Evolutionary conservation across 1,140 invertebrate genomes (phyloP), one percentile per base, ranked within the genome.

Genomic region (Drosophila lacteicornis): DNA sequence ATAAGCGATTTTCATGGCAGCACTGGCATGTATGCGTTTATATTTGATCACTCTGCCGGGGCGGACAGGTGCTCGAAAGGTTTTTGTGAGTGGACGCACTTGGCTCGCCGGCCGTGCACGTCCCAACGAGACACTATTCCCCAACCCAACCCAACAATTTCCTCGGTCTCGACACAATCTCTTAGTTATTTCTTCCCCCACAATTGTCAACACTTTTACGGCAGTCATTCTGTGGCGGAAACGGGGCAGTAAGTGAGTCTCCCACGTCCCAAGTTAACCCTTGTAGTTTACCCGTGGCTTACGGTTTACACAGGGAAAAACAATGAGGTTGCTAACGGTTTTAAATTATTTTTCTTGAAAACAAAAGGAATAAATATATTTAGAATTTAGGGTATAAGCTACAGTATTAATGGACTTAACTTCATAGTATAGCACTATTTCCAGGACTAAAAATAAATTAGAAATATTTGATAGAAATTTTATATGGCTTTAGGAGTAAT

Each of bases 1-100:
- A 86, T 81, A 86, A 79, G 68, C 75, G 67, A 50, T 75, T 85
- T 79, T 75, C 77, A 85, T 58, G 65, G 55, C 66, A 57, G 22
- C 71, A 73, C 50, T 77, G 51, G 11, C 63, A 47, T 61, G 36
- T 53, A 40, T 71, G 49, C 59, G 45, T 42, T 49, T 50, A 46
- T 43, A 66, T 53, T 78, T 53, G 57, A 58, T 77, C 55, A 27
- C 33, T 55, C 25, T 57, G 55, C n/a, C 49, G 42, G 45, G 45
- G 33, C 30, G 30, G 30, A 40, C 47, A 66, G 55, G 50, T 76
- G 66, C 42, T 13, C 7, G 30, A 58, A 53, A 67, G 43, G 59
- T 38, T 63, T 42, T 2, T 25, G 25, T 7, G 42, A 62, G 58
- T 43, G 42, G 69, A 63, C 45, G 36, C 33, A 60, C 43, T 46